phyloP scores from a whole-genome alignment of 2,888 invertebrate species.

The Philonicus albiceps region DNA sequence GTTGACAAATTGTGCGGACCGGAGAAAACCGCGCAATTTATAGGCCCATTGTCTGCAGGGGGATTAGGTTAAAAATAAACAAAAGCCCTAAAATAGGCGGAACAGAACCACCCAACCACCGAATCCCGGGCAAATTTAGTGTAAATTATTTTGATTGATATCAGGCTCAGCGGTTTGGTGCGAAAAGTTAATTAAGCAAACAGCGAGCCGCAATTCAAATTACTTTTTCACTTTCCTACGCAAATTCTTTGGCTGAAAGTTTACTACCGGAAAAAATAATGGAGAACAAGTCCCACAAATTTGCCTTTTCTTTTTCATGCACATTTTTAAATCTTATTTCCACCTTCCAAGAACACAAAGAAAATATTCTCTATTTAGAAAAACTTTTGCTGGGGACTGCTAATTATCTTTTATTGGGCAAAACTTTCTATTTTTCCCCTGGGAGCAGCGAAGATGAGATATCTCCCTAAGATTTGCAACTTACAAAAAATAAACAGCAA shows the following conservation, averaged over 20 bases:
- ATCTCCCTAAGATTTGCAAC: background rate
- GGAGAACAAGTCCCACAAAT: background rate
- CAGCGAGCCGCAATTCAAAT: background rate
- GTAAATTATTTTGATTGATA: slow-evolving; percentile 21
- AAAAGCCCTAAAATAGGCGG: background rate
- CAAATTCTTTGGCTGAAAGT: background rate
- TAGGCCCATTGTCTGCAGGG: background rate
- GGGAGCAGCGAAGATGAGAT: background rate
- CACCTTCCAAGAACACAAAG: background rate
- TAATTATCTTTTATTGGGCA: slow-evolving; percentile 29
- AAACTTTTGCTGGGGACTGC: background rate
- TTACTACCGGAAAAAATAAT: background rate
- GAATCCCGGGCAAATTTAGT: background rate
- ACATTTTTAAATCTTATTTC: background rate
- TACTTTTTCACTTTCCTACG: background rate
- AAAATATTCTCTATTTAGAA: slow-evolving; percentile 1
- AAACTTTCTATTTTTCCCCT: slow-evolving; percentile 20
- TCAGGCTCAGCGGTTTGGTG: background rate
- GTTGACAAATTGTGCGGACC: slow-evolving; percentile 11
- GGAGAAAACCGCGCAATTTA: background rate
- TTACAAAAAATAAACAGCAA: background rate
- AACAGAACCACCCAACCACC: background rate
- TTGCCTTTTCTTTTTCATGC: background rate
- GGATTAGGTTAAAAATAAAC: slow-evolving; percentile 18
- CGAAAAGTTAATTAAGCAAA: background rate